Base-by-base conservation (phyloP, 2,888 invertebrate species). In the Nycteola revayana region DNA sequence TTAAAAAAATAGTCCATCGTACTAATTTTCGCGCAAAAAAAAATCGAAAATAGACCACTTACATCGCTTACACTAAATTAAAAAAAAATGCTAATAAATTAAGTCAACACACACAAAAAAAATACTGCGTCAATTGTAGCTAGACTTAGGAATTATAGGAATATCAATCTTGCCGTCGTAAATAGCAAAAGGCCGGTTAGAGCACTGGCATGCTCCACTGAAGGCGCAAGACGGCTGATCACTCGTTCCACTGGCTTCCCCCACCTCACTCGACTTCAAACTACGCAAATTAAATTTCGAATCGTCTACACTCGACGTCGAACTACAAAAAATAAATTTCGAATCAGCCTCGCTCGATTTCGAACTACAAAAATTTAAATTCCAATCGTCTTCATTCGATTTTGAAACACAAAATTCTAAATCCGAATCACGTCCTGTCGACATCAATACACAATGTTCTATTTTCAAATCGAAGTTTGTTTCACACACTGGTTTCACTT, bases 111-210 rank as follows among this genome's bases (percentile, higher is more conserved):
- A 45, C 51, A 50, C n/a, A n/a, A n/a, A n/a, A n/a, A 48, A 39
- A 48, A 48, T 48, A 48, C 51, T 48, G 48, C 46, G 26, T 14
- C 14, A 14, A 14, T 14, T 14, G 14, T 14, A 3, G 14, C 14
- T 14, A 14, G 14, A 14, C n/a, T 21, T 21, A 21, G 7, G 7
- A 21, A 21, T 39, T 35, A 24, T 34, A 41, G 36, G 36, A 52
- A 55, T 57, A 52, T 53, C 36, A 39, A 52, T 56, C 48, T 39
- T 37, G 11, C 33, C 56, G 48, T 51, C 52, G 43, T 47, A 51
- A 36, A 51, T 47, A 37, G 42, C 35, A 42, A 51, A 50, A 21
- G 36, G 35, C 0, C 35, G 24, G 6, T 7, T 42, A 2, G 32
- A 33, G 10, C 28, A 27, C 5, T 25, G 35, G 17, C 46, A 27